phyloP scores from a whole-genome alignment of 2,113 vertebrate species.

The Anolis sagrei region DNA sequence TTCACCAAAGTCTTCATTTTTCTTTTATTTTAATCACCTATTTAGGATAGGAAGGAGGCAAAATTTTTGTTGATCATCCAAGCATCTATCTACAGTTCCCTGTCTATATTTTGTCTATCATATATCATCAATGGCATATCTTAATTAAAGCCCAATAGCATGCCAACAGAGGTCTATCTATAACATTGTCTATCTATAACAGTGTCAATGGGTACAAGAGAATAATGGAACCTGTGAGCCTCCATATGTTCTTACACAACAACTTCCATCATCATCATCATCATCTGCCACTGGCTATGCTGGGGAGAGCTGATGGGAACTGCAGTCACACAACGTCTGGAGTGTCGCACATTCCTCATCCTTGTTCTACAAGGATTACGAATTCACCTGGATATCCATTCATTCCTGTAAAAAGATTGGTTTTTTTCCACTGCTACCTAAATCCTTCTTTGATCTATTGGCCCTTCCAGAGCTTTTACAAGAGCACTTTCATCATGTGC shows the following conservation, averaged over 20 bases:
- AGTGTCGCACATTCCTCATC: background rate
- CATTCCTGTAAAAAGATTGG: background rate
- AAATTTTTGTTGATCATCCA: background rate
- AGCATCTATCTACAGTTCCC: background rate
- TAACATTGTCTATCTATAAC: too few species aligned
- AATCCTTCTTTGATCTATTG: conserved; percentile 22
- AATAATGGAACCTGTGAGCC: too few species aligned
- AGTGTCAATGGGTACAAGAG: too few species aligned
- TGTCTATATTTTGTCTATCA: background rate
- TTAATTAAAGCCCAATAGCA: background rate
- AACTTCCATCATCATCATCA: background rate
- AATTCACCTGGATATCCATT: background rate
- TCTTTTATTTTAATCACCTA: background rate
- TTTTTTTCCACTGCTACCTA: conserved; percentile 9
- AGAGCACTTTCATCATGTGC: conserved; percentile 32
- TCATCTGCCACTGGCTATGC: background rate
- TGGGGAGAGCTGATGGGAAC: too few species aligned
- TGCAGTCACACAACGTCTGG: background rate
- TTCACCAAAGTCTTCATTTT: background rate
- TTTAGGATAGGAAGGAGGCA: background rate
- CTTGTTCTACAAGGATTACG: background rate
- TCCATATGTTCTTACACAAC: too few species aligned
- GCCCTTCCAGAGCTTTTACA: background rate
- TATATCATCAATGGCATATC: background rate
- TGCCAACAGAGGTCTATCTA: too few species aligned